Percentiles rank a stretch among this genome's conserved stretches.
These are phyloP conservation scores for Vombatus ursinus DNA, from an alignment of 2,113 vertebrate species.

Conservation along the genomic window DNA sequence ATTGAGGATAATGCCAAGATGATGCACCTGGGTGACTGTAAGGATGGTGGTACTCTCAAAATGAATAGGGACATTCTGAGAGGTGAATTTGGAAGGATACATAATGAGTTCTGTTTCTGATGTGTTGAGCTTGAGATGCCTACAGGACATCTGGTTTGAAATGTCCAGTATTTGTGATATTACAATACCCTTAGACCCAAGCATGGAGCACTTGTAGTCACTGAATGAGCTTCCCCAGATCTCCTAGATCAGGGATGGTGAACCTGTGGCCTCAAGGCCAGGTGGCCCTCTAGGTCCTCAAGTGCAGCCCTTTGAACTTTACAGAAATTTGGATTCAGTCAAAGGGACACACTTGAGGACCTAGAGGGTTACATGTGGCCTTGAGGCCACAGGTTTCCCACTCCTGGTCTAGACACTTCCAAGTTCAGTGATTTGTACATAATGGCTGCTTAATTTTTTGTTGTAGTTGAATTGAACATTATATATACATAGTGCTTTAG, in stretches of 20 bases:
- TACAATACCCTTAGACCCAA: background rate
- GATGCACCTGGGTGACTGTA: background rate
- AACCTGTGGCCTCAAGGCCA: too few species aligned
- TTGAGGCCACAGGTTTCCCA: too few species aligned
- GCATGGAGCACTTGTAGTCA: background rate
- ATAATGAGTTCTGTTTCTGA: background rate
- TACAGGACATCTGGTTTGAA: background rate
- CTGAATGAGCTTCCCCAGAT: background rate
- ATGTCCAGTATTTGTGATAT: background rate
- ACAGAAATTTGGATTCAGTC: too few species aligned
- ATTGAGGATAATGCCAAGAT: background rate
- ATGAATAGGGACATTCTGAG: background rate
- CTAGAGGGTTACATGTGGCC: too few species aligned
- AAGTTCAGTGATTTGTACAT: background rate
- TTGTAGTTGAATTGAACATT: background rate
- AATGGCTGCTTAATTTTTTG: background rate
- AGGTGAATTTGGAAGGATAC: background rate
- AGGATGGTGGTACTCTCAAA: background rate
- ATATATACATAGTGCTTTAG: background rate
- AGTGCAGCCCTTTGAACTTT: too few species aligned
- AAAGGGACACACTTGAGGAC: too few species aligned
- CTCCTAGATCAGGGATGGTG: too few species aligned
- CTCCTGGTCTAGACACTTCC: background rate
- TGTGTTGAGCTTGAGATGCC: background rate
- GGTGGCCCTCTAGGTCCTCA: too few species aligned